Conservation (phyloP, 2,888 invertebrate species). For the Mesochorus sp. region DNA sequence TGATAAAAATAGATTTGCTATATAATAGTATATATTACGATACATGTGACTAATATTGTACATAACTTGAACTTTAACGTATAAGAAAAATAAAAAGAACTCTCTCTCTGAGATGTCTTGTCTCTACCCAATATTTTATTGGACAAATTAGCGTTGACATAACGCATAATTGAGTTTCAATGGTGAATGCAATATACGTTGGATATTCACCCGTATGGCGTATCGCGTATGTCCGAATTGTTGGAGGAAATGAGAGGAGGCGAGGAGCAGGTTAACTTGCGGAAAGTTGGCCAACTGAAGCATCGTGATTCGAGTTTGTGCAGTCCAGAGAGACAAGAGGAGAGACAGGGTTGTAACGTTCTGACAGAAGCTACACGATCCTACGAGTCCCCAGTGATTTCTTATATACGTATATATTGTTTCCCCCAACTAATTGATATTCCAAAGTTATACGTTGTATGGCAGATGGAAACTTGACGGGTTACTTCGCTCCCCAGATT, state of each 20-base stretch:
- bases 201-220: conserved; percentile 5
- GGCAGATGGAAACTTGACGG: conserved; percentile 32
- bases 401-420: conserved; percentile 15
- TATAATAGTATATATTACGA: too few relatives aligned
- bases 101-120: too few relatives aligned
- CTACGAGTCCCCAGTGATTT: conserved; percentile 23
- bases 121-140: too few relatives aligned
- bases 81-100: too few relatives aligned
- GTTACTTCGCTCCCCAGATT: conserved; percentile 9
- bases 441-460: conserved; percentile 21
- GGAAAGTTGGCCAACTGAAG: conserved; percentile 18
- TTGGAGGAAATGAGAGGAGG: background rate
- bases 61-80: background rate
- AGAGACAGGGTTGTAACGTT: background rate
- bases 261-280: conserved; percentile 7
- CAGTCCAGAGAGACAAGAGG: conserved; percentile 14
- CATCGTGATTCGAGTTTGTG: background rate
- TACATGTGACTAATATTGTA: too few relatives aligned
- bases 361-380: conserved; percentile 22
- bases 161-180: conserved; percentile 37
- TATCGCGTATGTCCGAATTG: conserved; percentile 17
- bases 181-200: conserved; percentile 29
- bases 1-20: too few relatives aligned
- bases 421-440: conserved; percentile 41
- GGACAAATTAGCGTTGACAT: too few relatives aligned